Conservation (phyloP, 2,797 vertebrate genomes). For the Trachops cirrhosus region DNA sequence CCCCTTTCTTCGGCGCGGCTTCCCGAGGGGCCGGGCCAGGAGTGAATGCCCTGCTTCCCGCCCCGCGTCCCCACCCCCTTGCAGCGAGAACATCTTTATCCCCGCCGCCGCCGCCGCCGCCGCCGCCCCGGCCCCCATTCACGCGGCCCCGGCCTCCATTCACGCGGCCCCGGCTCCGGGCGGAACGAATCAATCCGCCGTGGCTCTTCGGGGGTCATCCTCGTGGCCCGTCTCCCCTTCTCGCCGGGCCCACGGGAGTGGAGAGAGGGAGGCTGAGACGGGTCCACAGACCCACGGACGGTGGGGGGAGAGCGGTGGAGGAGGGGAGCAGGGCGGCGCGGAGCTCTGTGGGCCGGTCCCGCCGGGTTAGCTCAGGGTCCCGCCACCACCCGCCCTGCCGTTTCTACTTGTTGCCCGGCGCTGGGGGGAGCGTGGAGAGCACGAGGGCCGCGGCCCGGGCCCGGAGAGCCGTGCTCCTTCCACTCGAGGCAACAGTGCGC, state of each 20-base stretch:
- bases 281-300: constrained; percentile 82
- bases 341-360: too few relatives aligned
- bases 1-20: constrained; percentile 89
- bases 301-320: constrained; percentile 67
- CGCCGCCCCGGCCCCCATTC: constrained; percentile 90
- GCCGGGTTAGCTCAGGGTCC: neutral
- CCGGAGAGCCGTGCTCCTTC: constrained; percentile 64
- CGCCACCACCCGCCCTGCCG: neutral
- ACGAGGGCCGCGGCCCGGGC: constrained; percentile 54
- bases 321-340: neutral
- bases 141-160: constrained; percentile 89
- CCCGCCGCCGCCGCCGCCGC: constrained; percentile 88
- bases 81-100: constrained; percentile 97
- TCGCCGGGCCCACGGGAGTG: constrained; percentile 85
- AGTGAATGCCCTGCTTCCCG: constrained; percentile 88
- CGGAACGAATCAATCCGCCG: constrained; percentile 96
- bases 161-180: constrained; percentile 89
- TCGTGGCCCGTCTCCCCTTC: constrained; percentile 90
- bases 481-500: neutral
- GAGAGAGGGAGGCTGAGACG: constrained; percentile 81
- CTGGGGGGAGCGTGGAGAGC: neutral
- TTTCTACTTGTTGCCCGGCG: neutral
- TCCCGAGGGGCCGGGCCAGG: constrained; percentile 92
- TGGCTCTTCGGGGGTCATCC: constrained; percentile 93
- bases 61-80: constrained; percentile 84